Base-by-base conservation (phyloP, 2,888 invertebrate species). In the Pandemis corylana region DNA sequence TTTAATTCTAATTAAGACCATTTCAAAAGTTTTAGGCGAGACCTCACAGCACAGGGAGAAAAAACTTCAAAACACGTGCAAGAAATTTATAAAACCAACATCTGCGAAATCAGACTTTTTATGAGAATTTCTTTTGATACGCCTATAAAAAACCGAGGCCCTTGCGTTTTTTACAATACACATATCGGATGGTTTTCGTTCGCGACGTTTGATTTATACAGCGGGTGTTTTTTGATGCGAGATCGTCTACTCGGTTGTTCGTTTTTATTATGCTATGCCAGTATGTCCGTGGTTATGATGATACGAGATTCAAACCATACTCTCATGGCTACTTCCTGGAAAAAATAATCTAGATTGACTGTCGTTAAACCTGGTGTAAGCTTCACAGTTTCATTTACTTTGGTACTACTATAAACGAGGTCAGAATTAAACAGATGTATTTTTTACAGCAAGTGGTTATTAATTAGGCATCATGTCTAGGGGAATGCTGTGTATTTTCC, bases 21-120 rank as follows among this genome's bases (percentile, higher is more conserved):
- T 81, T 85, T 80, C 80, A 79, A 83, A 85, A 82, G 84, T 88
- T 87, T 84, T 84, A 85, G 53, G 81, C 83, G 82, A 80, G 90
- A 88, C 89, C 88, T 85, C 91, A 87, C 84, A 80, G 81, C 84
- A 36, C 28, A 79, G 79, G 75, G 76, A 81, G 84, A 80, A 85
- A 83, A 84, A 83, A 75, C 56, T 41, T 20, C 66, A 67, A 85
- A 89, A 91, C 94, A 94, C 93, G 93, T 94, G 93, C 91, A 93
- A 90, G 91, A 92, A 90, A 90, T 92, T 91, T 90, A 91, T 90
- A 91, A 91, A 92, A 91, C 88, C 89, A 92, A 93, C 94, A 94
- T 94, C 94, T 94, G 93, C 94, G 86, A 94, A 93, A 92, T 92
- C 90, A 87, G 78, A 81, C 80, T 88, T 92, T 93, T 93, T 90